Evolutionary conservation across 2,888 invertebrate species (phyloP), one percentile per base, ranked within the genome.

Genomic region (Aleiodes leptofemur): DNA sequence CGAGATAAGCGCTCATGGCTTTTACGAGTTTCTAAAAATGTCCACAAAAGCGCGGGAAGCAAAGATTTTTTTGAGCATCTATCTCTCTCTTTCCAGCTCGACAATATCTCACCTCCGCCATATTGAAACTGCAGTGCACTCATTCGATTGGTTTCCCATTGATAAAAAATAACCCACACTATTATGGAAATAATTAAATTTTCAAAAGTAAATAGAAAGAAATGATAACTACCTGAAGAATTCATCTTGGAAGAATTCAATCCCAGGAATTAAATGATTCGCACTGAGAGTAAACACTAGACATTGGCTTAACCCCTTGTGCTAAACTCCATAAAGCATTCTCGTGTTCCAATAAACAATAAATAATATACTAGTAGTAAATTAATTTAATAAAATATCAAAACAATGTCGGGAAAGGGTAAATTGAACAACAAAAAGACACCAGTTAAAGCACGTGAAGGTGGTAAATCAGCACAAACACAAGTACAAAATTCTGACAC

Each of bases 361-460:
- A 43, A 23, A 4, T 34, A 34, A 34, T 34, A 64, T 23, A 48
- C 16, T 64, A 13, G 16, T 8, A n/a, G 23, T 13, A n/a, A 61
- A 51, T 31, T 13, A 59, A 73, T 61, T n/a, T 61, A 76, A 75
- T 48, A 14, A 43, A 51, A 64, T n/a, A 13, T 8, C 59, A 61
- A 71, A 82, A 59, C n/a, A 69, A 89, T 89, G 89, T 88, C 89
- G 13, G 89, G 89, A 0, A 89, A 89, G 77, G 89, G 89, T 13
- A 89, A 89, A 76, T 85, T 89, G 69, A 88, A 82, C 71, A 88
- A 88, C 0, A 89, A 88, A 73, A 89, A 89, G 57, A 84, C 87
- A 16, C 78, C 86, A 0, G 80, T 86, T 7, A 88, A 88, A 64
- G 82, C 85, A 8, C 85, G 88, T 6, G 82, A 82, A 51, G 87